Evolutionary conservation across 2,797 vertebrate species (phyloP), one percentile per base, ranked within the genome.

Genomic region (Odontamblyopus lacepedii): DNA sequence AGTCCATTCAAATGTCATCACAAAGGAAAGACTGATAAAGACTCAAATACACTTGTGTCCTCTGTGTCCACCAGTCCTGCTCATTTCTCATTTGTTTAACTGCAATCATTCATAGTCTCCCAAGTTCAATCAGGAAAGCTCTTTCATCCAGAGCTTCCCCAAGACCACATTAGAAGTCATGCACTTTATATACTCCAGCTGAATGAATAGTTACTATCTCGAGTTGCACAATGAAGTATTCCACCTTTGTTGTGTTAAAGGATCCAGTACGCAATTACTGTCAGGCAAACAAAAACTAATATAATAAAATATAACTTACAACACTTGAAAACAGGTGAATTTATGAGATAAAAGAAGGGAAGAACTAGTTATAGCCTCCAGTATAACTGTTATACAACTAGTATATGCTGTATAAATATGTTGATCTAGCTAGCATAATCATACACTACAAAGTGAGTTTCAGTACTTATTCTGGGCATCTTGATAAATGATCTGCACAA

Each of bases 1-100:
- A 63, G 57, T 75, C 69, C 61, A 68, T 77, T 83, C 70, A 84
- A 86, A 91, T 84, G 79, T 82, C 84, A 83, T 44, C 13, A 12
- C 19, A 71, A 78, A 59, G 62, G 41, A 74, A 76, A 72, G 68
- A 73, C 38, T 57, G 70, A 82, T 50, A 55, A 74, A 74, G 63
- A 76, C 23, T 79, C 73, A 76, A 74, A 65, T 26, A 19, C 38
- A 19, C 67, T 68, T 23, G 3, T 44, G 59, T 67, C 29, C 63
- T 27, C 26, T 18, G 6, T 29, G 23, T 66, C 23, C 3, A 6
- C 13, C 41, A 13, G 23, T 50, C 35, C 38, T 41, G 35, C 23
- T 65, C 44, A 65, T 70, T 62, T 55, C 18, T 35, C 23, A 18
- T 68, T 59, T 44, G 69, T 70, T 56, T 65, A 70, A 77, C 19